Conservation (phyloP, 2,888 invertebrate genomes). For the Nematopogon swammerdamellus region DNA sequence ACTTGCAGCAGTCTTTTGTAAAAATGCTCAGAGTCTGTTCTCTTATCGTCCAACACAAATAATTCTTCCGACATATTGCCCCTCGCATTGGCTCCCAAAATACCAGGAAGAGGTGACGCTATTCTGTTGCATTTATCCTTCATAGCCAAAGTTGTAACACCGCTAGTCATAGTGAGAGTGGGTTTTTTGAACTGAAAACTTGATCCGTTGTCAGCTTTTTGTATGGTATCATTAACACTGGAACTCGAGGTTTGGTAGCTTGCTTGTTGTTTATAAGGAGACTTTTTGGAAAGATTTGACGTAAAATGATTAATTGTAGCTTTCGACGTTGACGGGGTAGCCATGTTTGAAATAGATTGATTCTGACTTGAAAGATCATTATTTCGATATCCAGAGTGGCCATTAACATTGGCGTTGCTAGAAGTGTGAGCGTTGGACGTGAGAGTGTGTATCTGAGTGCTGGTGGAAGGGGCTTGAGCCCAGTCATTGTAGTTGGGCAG, state of each 20-base stretch:
- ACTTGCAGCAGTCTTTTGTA: constrained; percentile 31
- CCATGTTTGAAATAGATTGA: background rate
- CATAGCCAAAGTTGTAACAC: constrained; percentile 8
- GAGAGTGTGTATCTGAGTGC: constrained; percentile 26
- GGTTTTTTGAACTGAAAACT: constrained; percentile 18
- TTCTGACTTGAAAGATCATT: too few species aligned
- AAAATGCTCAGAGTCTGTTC: constrained; percentile 27
- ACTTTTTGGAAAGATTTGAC: background rate
- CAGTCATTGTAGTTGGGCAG: constrained; percentile 37
- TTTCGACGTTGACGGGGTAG: background rate
- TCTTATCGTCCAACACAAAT: constrained; percentile 24
- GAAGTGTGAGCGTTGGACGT: background rate
- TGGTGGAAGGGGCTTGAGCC: constrained; percentile 36
- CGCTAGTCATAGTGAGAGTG: background rate
- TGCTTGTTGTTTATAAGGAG: too few species aligned
- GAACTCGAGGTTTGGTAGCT: constrained; percentile 18
- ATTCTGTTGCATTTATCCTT: constrained; percentile 35
- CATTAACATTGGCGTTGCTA: too few species aligned
- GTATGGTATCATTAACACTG: constrained; percentile 28
- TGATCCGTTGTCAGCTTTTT: constrained; percentile 25
- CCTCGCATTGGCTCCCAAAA: constrained; percentile 24
- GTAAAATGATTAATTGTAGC: background rate
- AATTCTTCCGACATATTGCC: constrained; percentile 16
- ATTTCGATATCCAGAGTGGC: too few species aligned
- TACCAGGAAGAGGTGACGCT: constrained; percentile 38